Evolutionary conservation across 92 coral and sea anemone species (phyloP), one percentile per base, ranked within the genome.

Genomic region (Galaxea fascicularis): DNA sequence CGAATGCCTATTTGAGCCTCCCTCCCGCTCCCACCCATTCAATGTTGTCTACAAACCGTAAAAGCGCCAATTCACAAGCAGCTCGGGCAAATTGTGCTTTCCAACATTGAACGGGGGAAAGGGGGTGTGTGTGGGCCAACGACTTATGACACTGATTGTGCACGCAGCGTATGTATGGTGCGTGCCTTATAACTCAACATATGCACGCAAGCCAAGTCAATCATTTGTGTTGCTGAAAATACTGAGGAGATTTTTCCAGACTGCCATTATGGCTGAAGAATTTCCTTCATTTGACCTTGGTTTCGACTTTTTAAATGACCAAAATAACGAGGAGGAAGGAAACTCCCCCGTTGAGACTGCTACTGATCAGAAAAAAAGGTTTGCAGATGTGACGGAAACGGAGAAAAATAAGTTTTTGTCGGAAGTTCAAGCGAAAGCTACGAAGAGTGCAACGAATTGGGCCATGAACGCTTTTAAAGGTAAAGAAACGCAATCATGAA

Each of bases 371-470:
- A 45, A 45, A 69, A 35, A 45, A 11, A 65, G 45, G 71, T 65
- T 69, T 69, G 74, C 47, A 26, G 47, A 45, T 26, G 22, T 69
- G 54, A 69, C 47, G 74, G 74, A 69, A 69, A 26, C 49, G 54
- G 74, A 69, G 25, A 35, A 17, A 45, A 15, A 69, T 26, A n/a
- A 69, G 54, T 49, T 69, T 69, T 45, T 70, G 54, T n/a, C 16
- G 21, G 75, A 46, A 70, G 9, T 20, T 18, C 49, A 35, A 70
- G 75, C 51, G 30, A 70, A 70, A 46, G 49, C 75, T 46, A 70
- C 52, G 54, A 70, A 70, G 25, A 35, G 28, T n/a, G 30, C 54
- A 26, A 70, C 75, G 30, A 70, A 35, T 70, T 70, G 54, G 51
- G 75, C 52, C 30, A 31, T 35, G 26, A 70, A 35, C 51, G 75